Conservation (phyloP, 92 coral and sea anemone genomes). For the Epizoanthus scotinus region DNA sequence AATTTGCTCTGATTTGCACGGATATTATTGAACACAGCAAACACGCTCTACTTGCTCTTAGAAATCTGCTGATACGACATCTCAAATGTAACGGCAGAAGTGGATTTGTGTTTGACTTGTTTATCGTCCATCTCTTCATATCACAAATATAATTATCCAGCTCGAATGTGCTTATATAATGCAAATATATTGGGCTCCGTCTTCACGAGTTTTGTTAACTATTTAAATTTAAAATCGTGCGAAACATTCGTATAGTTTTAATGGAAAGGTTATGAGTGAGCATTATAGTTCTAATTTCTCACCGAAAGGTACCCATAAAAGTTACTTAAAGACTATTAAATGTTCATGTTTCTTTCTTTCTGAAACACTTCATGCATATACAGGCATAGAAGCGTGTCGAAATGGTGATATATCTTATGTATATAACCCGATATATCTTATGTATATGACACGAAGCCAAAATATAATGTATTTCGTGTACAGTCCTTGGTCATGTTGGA, state of each 20-base stretch:
- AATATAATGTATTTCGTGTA: no score
- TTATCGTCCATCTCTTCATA: not conserved
- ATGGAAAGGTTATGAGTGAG: not conserved
- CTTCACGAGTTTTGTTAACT: not conserved
- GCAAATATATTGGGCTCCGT: not conserved
- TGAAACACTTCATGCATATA: not conserved
- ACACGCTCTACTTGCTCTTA: no score
- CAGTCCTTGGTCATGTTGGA: not conserved
- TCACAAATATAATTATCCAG: slow-evolving; percentile 6
- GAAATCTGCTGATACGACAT: no score
- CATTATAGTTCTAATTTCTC: not conserved
- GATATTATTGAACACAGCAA: no score
- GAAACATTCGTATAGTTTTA: not conserved
- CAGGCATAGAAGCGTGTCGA: not conserved
- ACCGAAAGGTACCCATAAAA: not conserved
- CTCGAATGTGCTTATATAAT: not conserved
- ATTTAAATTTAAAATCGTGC: not conserved
- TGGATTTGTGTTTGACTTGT: no score
- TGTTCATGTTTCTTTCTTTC: not conserved
- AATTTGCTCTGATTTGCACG: no score
- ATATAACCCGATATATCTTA: no score
- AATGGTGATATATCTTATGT: slow-evolving; percentile 15
- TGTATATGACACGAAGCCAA: no score
- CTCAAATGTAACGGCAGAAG: no score
- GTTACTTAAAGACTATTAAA: not conserved